A percentile compares a stretch with the other conserved stretches of the same genome.
phyloP scores from a whole-genome alignment of 2,888 invertebrate genomes.

The Andrena chrysosceles region DNA sequence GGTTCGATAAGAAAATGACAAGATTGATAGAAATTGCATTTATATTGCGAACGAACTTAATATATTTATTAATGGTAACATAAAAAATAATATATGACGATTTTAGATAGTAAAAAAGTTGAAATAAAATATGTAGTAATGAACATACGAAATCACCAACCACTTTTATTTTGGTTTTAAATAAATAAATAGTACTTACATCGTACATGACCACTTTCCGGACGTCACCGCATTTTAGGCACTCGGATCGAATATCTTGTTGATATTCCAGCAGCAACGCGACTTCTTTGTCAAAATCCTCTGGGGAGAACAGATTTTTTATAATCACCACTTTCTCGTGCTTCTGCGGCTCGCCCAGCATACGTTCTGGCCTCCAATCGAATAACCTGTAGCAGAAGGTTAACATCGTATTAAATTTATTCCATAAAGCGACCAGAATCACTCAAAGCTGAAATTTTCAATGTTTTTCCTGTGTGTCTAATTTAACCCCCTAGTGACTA shows the following conservation, averaged over 20 bases:
- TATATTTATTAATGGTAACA: too few species aligned
- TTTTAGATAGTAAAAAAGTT: neutral
- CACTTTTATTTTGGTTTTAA: neutral
- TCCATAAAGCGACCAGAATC: neutral
- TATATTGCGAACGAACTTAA: too few species aligned
- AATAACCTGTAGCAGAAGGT: conserved; percentile 88
- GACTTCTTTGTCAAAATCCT: conserved; percentile 95
- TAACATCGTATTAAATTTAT: neutral
- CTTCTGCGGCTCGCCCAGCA: conserved; percentile 93
- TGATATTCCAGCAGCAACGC: conserved; percentile 95
- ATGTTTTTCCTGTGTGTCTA: neutral
- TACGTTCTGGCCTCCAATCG: conserved; percentile 98
- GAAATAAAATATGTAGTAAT: neutral
- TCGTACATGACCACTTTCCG: conserved; percentile 96
- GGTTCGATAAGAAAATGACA: neutral
- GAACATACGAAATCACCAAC: too few species aligned
- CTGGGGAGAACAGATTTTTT: conserved; percentile 96
- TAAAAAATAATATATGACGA: too few species aligned
- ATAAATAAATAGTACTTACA: conserved; percentile 86
- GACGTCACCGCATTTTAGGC: conserved; percentile 95
- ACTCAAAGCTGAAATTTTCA: neutral
- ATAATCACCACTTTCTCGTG: conserved; percentile 96
- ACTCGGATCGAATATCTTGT: conserved; percentile 95
- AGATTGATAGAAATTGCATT: neutral
- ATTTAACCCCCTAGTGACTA: too few species aligned